These are phyloP conservation scores for Lutraria rhynchaena DNA, from an alignment of 1,140 invertebrate species.

Conservation along the genomic window DNA sequence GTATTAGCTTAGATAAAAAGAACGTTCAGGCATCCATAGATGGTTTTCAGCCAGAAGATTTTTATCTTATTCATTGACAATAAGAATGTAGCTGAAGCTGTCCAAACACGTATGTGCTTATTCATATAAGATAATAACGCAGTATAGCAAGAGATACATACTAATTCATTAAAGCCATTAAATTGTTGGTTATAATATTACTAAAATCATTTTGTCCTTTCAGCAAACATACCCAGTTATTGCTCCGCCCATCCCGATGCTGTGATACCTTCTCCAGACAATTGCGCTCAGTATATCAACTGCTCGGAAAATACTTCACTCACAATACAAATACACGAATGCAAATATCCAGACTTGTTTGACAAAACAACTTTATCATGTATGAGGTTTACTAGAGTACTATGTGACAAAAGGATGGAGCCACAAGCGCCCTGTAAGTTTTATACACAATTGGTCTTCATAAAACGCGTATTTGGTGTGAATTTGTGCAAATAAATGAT, in stretches of 20 bases:
- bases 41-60: no score
- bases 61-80: no score
- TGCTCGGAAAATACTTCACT: constrained; percentile 49
- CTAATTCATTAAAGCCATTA: no score
- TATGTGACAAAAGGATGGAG: constrained; percentile 68
- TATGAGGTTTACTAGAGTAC: constrained; percentile 61
- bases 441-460: background rate
- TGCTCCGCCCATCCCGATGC: constrained; percentile 53
- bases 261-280: constrained; percentile 57
- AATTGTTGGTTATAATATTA: no score
- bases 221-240: constrained; percentile 56
- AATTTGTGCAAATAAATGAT: no score
- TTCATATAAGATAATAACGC: no score
- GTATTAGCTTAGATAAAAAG: no score
- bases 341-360: constrained; percentile 68
- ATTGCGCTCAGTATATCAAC: constrained; percentile 76
- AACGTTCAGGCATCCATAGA: no score
- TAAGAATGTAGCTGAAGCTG: no score
- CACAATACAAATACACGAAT: constrained; percentile 53
- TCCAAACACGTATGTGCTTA: no score
- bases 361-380: constrained; percentile 59
- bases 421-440: constrained; percentile 71
- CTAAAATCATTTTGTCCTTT: background rate
- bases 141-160: no score
- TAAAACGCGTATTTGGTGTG: no score